Base-by-base conservation (phyloP, 2,888 invertebrate species). In the Phyllotreta striolata region DNA sequence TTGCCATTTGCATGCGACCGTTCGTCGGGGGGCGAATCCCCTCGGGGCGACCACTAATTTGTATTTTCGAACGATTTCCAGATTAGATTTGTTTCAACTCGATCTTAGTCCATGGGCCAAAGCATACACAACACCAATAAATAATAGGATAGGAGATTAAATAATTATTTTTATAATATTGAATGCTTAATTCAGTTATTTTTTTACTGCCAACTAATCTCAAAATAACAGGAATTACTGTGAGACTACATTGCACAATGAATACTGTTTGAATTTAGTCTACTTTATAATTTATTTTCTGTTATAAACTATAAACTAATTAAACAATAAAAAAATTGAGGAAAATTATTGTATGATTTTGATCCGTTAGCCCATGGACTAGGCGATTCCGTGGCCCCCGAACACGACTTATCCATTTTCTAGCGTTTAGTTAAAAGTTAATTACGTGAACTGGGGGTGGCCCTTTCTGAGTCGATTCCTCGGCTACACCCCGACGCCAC, bases 321-420 rank as follows among this genome's bases (percentile, higher is more conserved):
- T n/a, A 24, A 24, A 24, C 24, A 24, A 24, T 3, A 24, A 24
- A 24, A 24, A 24, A 3, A 3, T 24, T 24, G 24, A 24, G 4
- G 24, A 1, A 24, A 24, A 24, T 24, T 24, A 3, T 24, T 4
- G 24, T 24, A 3, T 24, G 24, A 24, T 24, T 24, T 24, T 24
- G 24, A 24, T 24, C 2, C 24, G 24, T 24, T 1, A 24, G 24
- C 51, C 59, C 73, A 70, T 72, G 7, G 5, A 52, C 52, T 52
- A 52, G 13, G 9, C 12, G 13, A 52, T 52, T 24, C 38, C 13
- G 69, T 76, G 34, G 24, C 73, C 75, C 76, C 74, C 72, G 38
- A n/a, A 80, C 81, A 81, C 76, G 80, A 80, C 79, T 80, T 80
- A 80, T 79, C 81, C 82, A 82, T 82, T 82, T 81, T 82, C 80